Evolutionary conservation across 2,888 invertebrate species (phyloP).

Genomic region (Lasioglossum oenotherae): DNA sequence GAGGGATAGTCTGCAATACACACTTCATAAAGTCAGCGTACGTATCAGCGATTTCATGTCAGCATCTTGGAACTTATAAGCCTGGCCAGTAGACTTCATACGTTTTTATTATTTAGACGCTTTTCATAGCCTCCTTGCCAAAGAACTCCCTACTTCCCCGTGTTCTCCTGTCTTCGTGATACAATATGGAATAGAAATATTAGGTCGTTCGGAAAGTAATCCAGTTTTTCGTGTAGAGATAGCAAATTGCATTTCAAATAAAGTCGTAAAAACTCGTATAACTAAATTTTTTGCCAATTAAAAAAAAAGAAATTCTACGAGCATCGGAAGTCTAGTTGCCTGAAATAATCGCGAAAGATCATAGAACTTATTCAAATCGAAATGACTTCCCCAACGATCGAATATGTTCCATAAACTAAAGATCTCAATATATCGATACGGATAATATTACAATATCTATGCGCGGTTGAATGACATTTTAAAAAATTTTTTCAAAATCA

Average conservation of each 20-base stretch:
- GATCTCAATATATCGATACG: not conserved
- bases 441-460: not conserved
- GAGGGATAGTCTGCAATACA: constrained; percentile 2
- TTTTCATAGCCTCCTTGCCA: not conserved
- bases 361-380: too few species aligned
- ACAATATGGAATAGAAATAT: not conserved
- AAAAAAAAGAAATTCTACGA: too few species aligned
- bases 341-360: too few species aligned
- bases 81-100: not conserved
- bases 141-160: not conserved
- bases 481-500: not conserved
- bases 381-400: too few species aligned
- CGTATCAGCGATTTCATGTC: not conserved
- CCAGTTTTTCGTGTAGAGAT: too few species aligned
- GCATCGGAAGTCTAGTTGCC: too few species aligned
- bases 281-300: too few species aligned
- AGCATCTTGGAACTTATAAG: not conserved
- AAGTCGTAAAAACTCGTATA: too few species aligned
- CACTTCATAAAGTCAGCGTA: not conserved
- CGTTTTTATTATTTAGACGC: not conserved
- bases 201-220: too few species aligned
- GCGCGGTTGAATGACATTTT: not conserved
- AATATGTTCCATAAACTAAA: too few species aligned
- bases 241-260: too few species aligned
- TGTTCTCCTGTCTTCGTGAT: not conserved